Evolutionary conservation across 2,113 vertebrate species (phyloP), one percentile per base, ranked within the genome.

Genomic region (Gorilla gorilla): DNA sequence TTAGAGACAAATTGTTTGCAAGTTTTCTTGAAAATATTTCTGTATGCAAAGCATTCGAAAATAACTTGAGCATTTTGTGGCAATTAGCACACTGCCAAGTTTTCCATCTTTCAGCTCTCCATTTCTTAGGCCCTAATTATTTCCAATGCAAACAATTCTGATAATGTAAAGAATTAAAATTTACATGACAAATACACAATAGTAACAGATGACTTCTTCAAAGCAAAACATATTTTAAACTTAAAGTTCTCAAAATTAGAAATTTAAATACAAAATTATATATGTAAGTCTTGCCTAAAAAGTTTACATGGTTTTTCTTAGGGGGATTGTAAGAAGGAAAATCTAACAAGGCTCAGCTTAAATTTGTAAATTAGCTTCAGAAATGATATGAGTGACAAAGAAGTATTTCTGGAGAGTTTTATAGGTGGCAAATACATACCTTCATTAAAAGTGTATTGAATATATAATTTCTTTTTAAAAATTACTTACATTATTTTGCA

Each of bases 11-110:
- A 78, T 0, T 43, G 27, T 70, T 93, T 83, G 22, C 45, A 87
- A 86, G 23, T 57, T 87, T 3, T n/a, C 50, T 9, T 96, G 43
- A 64, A 92, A 95, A 70, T 88, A 32, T 76, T 81, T 61, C 43
- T 88, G 3, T 76, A 40, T 35, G 79, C 48, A 94, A 93, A 94
- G 17, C 32, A 70, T 68, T 93, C 18, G 14, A 78, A 97, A 90
- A 88, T 38, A 92, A 82, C 50, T 86, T 64, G 68, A 84, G 17
- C 30, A 27, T 72, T 88, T 84, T 89, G 75, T 83, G 61, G 48
- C 89, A 45, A 7, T 79, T 20, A 86, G 43, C 11, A 92, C 6
- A 0, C 12, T 64, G 64, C 9, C 55, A 78, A 35, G 32, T 87
- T 79, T 20, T 84, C 38, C 32, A 3, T 50, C 43, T 88, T 91